A percentile compares a stretch with the other conserved stretches of the same genome.
Evolutionary conservation across 2,113 vertebrate genomes (phyloP).

Genomic region (Saccopteryx bilineata): DNA sequence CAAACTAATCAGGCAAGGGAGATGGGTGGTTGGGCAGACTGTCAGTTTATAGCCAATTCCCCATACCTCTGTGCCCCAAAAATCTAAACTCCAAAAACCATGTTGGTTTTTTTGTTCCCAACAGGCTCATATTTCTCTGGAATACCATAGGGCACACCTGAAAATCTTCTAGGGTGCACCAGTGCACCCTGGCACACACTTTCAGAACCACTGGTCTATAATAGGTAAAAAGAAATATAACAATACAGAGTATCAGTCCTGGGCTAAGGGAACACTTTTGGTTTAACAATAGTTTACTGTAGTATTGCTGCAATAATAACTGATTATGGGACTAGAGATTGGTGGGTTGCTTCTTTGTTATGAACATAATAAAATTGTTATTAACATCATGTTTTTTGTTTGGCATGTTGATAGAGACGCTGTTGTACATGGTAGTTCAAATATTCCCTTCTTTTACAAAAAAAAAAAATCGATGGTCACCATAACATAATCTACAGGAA

Average conservation of each 20-base stretch:
- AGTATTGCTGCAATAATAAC: background rate
- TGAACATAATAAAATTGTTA: background rate
- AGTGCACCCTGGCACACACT: too few relatives aligned
- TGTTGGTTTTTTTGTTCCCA: too few relatives aligned
- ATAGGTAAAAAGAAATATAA: background rate
- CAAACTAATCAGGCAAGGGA: too few relatives aligned
- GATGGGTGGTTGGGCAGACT: too few relatives aligned
- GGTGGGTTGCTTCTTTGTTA: background rate
- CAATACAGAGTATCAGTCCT: background rate
- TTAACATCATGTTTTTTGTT: background rate
- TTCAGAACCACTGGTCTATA: too few relatives aligned
- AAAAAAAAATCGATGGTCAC: background rate
- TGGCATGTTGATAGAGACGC: background rate
- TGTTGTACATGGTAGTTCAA: background rate
- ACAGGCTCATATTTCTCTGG: too few relatives aligned
- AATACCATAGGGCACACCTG: too few relatives aligned
- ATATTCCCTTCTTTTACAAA: background rate
- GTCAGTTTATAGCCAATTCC: too few relatives aligned
- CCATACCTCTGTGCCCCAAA: too few relatives aligned
- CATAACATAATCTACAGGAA: background rate
- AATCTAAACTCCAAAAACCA: too few relatives aligned
- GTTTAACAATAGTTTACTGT: background rate
- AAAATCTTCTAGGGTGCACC: too few relatives aligned
- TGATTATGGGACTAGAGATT: background rate
- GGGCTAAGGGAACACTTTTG: background rate